These are phyloP conservation scores for Oxyruncus cristatus DNA, from an alignment of 2,113 vertebrate genomes.

Conservation along the genomic window DNA sequence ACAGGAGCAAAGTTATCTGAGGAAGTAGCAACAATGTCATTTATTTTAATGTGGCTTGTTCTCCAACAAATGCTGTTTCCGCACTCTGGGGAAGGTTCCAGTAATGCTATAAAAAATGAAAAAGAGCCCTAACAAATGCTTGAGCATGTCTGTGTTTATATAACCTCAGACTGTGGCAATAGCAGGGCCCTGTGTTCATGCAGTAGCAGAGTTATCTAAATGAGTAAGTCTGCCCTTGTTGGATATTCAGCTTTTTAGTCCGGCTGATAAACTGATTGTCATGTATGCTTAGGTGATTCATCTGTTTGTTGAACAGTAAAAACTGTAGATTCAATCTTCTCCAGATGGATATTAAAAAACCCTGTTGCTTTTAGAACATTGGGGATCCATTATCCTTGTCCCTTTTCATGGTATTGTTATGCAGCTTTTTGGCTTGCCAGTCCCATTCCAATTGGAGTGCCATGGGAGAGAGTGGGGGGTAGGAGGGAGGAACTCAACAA, in stretches of 20 bases:
- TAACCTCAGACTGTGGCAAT: not conserved
- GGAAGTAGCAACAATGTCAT: constrained; percentile 42
- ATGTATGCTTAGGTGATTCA: not conserved
- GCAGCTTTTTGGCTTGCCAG: not conserved
- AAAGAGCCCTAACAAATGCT: not conserved
- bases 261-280: not conserved
- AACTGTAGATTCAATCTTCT: not conserved
- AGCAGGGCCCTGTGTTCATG: not conserved
- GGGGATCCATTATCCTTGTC: not conserved
- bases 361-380: not conserved
- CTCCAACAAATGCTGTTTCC: constrained; percentile 29
- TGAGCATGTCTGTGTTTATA: not conserved
- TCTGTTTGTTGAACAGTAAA: not conserved
- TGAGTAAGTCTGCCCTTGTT: not conserved
- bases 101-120: constrained; percentile 31
- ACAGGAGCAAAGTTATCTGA: constrained; percentile 37
- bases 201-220: not conserved
- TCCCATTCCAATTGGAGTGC: not conserved
- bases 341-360: not conserved
- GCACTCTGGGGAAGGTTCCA: constrained; percentile 30
- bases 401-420: not conserved
- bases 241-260: not conserved
- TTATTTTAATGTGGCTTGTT: constrained; percentile 62
- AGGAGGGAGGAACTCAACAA: not conserved
- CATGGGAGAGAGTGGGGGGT: too few relatives aligned